Base-by-base conservation (phyloP, 1,140 invertebrate species). In the Drosophila persimilis region DNA sequence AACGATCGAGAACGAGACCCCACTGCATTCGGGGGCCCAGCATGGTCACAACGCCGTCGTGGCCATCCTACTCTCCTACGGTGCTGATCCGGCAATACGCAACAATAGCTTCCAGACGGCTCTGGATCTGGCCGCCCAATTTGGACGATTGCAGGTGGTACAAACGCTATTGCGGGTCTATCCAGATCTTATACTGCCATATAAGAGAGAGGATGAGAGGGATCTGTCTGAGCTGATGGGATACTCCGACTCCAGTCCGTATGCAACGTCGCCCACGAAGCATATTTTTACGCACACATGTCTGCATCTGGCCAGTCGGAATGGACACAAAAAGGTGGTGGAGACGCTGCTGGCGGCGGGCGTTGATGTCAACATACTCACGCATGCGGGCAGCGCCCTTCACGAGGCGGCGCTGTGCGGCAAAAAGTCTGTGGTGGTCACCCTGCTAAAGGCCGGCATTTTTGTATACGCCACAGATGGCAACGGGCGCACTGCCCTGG, bases 341-440 rank as follows among this genome's bases (percentile, higher is more conserved):
- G 94, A 95, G 80, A 93, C 95, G 0, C 92, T 99, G 6, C 92
- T 98, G 29, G 94, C 95, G n/a, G 95, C 96, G 45, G 97, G 97
- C 1, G 95, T 98, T 74, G 95, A 97, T 86, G 96, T 98, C 0
- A 98, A 99, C 91, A 94, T 96, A 13, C 93, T 96, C 71, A 98
- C 98, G 0, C 94, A 95, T 60, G 94, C 95, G 17, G 98, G 98
- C 0, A 98, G 97, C 6, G 97, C 98, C 0, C 93, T 99, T 57
- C 98, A 99, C 92, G 97, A 99, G 89, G 98, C 98, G 1, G 97
- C 97, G 0, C 93, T 98, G 11, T 98, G 96, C 92, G 97, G 98
- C 35, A 99, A 99, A 92, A 94, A 96, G 69, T 96, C 97, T 69
- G 97, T 98, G 13, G 97, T 98, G 3, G 93, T 95, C 56, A 93